Percentiles rank a stretch among this genome's conserved stretches.
Evolutionary conservation across 2,888 invertebrate species (phyloP).

Genomic region (Megamerina dolium): DNA sequence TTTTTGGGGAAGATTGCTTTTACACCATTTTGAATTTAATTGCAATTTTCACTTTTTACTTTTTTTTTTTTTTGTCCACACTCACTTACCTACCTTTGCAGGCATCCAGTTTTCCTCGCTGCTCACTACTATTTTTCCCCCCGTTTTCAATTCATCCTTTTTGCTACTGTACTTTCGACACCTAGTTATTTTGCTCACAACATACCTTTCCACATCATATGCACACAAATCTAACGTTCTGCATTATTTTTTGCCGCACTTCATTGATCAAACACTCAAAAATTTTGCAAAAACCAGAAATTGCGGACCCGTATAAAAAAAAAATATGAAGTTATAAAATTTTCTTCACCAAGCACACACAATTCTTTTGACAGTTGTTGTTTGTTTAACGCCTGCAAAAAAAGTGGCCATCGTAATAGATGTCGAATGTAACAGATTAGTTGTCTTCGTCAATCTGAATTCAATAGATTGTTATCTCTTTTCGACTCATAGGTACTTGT

Average conservation of each 20-base stretch:
- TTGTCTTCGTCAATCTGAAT: no score
- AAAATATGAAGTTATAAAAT: slow-evolving; percentile 22
- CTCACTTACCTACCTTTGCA: slow-evolving; percentile 45
- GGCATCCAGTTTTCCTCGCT: slow-evolving; percentile 27
- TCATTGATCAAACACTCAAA: slow-evolving; percentile 31
- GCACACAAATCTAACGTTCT: slow-evolving; percentile 3
- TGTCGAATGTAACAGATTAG: no score
- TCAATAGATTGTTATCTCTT: no score
- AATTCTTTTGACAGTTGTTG: slow-evolving; percentile 31
- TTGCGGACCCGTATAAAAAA: slow-evolving; percentile 29
- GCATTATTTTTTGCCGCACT: slow-evolving; percentile 19
- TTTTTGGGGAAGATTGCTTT: no score
- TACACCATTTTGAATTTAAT: no score
- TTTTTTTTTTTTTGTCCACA: slow-evolving; percentile 18
- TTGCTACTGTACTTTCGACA: slow-evolving; percentile 17
- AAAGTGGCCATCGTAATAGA: no score
- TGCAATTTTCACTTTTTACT: not conserved
- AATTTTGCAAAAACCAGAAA: slow-evolving; percentile 29
- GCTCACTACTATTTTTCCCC: slow-evolving; percentile 23
- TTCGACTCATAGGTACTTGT: no score
- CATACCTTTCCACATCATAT: slow-evolving; percentile 6
- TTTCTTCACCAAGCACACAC: slow-evolving; percentile 23
- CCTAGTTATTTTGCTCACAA: slow-evolving; percentile 8
- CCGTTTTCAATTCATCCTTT: slow-evolving; percentile 30
- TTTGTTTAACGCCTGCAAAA: slow-evolving; percentile 29